Evolutionary conservation across 2,113 vertebrate species (phyloP), one percentile per base, ranked within the genome.

Genomic region (Piaya cayana): DNA sequence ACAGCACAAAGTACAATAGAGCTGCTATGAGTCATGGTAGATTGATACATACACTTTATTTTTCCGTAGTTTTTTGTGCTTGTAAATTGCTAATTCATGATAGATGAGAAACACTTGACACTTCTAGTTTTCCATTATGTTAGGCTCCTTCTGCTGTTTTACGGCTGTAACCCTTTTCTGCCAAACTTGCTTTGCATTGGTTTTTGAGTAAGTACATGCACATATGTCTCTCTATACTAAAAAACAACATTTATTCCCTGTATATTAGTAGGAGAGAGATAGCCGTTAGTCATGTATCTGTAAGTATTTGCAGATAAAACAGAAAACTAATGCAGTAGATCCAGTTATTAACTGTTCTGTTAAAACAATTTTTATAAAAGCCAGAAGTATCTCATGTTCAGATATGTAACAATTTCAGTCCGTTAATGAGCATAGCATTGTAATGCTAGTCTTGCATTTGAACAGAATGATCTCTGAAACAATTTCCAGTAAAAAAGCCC

Each of bases 21-120:
- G 43, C 69, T 92, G 60, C 72, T 88, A 9, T 97, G 96, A 96
- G 80, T 96, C 95, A 96, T 26, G 26, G 34, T 59, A 56, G 60
- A 52, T 86, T n/a, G 65, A 78, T 75, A 75, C 37, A 60, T 4
- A 8, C 8, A 5, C 60, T 95, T 81, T 84, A 67, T 81, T 94
- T 94, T 93, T 22, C 52, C 65, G 67, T 94, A 29, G 88, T 92
- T 94, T 96, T 94, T 72, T 82, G 29, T 43, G 29, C 88, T 88
- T 78, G 18, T 68, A 94, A 83, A 91, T 94, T 78, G 92, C 82
- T 88, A 88, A 83, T 79, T 94, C 88, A 83, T 83, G 76, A 85
- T 91, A 79, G 62, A 65, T 79, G 39, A 89, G 89, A 91, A 95
- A 89, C 65, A 58, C 79, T 64, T 97, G 89, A 77, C 84, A 85